A percentile compares a stretch with the other conserved stretches of the same genome.
These are phyloP conservation scores for Aleiodes alternator DNA, from an alignment of 2,888 invertebrate species.

Conservation along the genomic window DNA sequence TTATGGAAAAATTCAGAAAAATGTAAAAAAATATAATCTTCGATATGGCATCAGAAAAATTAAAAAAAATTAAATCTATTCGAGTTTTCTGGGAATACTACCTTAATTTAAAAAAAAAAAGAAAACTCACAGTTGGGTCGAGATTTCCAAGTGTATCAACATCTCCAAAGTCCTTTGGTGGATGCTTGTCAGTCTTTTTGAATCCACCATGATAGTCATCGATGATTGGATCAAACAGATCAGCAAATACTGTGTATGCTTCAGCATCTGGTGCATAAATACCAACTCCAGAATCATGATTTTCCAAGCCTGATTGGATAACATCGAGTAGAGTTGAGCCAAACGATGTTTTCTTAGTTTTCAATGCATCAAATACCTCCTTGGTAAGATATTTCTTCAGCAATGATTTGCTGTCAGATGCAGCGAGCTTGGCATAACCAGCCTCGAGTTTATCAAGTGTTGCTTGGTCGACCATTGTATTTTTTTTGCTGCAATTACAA, in stretches of 20 bases:
- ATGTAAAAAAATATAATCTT: too few relatives aligned
- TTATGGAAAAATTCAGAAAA: too few relatives aligned
- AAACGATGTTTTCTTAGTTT: constrained; percentile 95
- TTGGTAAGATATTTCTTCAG: constrained; percentile 96
- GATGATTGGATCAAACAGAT: constrained; percentile 97
- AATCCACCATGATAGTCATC: constrained; percentile 98
- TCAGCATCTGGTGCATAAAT: constrained; percentile 99
- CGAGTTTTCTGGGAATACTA: too few relatives aligned
- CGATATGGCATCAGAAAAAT: too few relatives aligned
- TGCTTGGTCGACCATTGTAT: constrained; percentile 93
- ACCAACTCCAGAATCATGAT: constrained; percentile 97
- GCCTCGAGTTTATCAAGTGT: constrained; percentile 93
- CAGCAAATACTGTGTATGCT: constrained; percentile 93
- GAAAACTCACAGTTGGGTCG: constrained; percentile 83
- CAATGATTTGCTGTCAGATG: constrained; percentile 95
- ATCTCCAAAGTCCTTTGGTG: constrained; percentile 95
- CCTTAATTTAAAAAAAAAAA: constrained; percentile 8
- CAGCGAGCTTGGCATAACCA: constrained; percentile 90
- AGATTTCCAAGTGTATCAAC: constrained; percentile 92
- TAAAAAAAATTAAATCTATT: too few relatives aligned
- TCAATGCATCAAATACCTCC: constrained; percentile 93
- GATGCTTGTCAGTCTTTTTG: constrained; percentile 96
- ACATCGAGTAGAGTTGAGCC: constrained; percentile 95
- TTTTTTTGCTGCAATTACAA: constrained; percentile 80
- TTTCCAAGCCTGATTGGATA: constrained; percentile 97